Conservation (phyloP, 1,140 invertebrate genomes). For the Drosophila littoralis region DNA sequence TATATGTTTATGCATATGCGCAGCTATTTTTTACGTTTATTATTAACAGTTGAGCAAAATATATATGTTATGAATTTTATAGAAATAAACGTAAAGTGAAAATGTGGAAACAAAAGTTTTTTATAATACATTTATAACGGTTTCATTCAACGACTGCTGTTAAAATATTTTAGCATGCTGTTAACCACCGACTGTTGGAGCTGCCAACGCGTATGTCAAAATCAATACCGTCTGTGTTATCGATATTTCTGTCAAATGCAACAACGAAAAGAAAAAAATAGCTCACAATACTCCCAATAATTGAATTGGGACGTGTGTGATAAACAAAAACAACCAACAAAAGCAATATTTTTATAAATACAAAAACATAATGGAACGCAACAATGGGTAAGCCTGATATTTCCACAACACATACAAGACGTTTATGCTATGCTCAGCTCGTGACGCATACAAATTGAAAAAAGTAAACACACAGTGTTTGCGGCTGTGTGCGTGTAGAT, state of each 20-base stretch:
- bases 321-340: slow-evolving; percentile 56
- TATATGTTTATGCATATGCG: slow-evolving; percentile 49
- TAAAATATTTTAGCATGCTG: not conserved
- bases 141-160: not conserved
- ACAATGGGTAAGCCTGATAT: slow-evolving; percentile 67
- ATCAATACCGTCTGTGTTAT: slow-evolving; percentile 1
- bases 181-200: not conserved
- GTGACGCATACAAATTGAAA: slow-evolving; percentile 51
- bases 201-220: slow-evolving; percentile 6
- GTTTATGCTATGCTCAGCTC: slow-evolving; percentile 5
- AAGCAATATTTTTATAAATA: slow-evolving; percentile 43
- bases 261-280: slow-evolving; percentile 53
- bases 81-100: slow-evolving; percentile 71
- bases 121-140: not conserved
- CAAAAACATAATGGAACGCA: slow-evolving; percentile 67
- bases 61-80: slow-evolving; percentile 79
- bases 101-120: slow-evolving; percentile 15
- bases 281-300: slow-evolving; percentile 54
- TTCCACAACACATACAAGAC: not conserved
- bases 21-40: slow-evolving; percentile 55
- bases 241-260: slow-evolving; percentile 35
- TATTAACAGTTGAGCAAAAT: slow-evolving; percentile 62
- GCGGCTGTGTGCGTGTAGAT: slow-evolving; percentile 4
- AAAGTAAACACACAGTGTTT: slow-evolving; percentile 40
- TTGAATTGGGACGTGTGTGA: slow-evolving; percentile 60